These are phyloP conservation scores for Pygoscelis adeliae DNA, from an alignment of 2,113 vertebrate species.

Conservation along the genomic window DNA sequence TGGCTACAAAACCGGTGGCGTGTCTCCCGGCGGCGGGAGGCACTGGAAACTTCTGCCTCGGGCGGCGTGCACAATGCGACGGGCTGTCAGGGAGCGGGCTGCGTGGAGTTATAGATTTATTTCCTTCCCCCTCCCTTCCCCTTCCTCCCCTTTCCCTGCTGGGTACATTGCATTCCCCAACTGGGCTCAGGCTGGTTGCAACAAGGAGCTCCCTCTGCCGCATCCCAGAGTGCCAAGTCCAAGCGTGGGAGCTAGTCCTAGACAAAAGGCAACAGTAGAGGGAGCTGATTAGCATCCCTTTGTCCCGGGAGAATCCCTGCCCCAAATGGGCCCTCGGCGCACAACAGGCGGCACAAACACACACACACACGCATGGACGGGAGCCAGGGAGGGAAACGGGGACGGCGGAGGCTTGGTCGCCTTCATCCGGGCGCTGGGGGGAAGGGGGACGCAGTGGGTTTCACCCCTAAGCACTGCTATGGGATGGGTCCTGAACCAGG, in stretches of 20 bases:
- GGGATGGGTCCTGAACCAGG: background rate
- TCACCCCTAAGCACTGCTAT: background rate
- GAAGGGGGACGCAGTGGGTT: background rate
- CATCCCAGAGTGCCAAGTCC: conserved; percentile 63
- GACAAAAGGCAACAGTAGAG: conserved; percentile 71
- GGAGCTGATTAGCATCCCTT: conserved; percentile 75
- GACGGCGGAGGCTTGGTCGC: background rate
- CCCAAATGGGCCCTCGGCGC: conserved; percentile 16
- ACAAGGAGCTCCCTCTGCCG: conserved; percentile 67
- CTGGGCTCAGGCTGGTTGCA: conserved; percentile 10
- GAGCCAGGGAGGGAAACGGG: background rate
- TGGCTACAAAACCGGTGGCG: conserved; percentile 6
- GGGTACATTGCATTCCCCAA: conserved; percentile 3
- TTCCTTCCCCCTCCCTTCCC: background rate
- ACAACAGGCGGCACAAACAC: conserved; percentile 16
- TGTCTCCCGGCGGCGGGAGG: background rate
- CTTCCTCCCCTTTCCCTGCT: conserved; percentile 6
- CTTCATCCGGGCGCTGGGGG: background rate
- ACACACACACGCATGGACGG: background rate
- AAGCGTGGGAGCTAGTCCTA: conserved; percentile 65
- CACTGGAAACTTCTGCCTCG: background rate
- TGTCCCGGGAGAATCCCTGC: conserved; percentile 59
- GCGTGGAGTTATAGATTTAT: background rate
- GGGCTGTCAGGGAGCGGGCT: background rate
- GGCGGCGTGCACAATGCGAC: background rate